A percentile compares a stretch with the other conserved stretches of the same genome.
Conservation (phyloP, 1,140 invertebrate genomes). For the Hetaerina americana region DNA sequence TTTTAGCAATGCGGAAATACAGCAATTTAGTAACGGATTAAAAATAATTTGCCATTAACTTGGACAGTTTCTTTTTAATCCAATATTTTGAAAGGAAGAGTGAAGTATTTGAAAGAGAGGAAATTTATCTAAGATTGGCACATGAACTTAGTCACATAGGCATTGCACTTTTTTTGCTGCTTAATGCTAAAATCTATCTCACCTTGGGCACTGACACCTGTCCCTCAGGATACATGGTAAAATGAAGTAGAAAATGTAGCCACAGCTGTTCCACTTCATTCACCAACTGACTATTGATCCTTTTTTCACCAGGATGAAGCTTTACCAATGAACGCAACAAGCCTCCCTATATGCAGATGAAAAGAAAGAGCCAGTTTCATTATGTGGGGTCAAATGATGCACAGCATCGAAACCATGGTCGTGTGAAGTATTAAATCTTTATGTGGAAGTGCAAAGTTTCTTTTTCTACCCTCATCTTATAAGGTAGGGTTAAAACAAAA, state of each 20-base stretch:
- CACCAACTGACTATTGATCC: constrained; percentile 9
- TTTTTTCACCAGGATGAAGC: constrained; percentile 26
- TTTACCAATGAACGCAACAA: constrained; percentile 26
- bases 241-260: constrained; percentile 30
- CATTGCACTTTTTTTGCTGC: background rate
- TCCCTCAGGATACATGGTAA: constrained; percentile 30
- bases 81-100: background rate
- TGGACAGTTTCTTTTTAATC: background rate
- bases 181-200: background rate
- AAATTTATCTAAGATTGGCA: background rate
- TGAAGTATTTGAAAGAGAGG: background rate
- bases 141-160: background rate
- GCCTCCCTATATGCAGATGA: constrained; percentile 23
- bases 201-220: constrained; percentile 29
- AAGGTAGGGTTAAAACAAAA: background rate
- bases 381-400: background rate
- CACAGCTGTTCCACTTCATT: constrained; percentile 14
- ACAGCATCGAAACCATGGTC: background rate
- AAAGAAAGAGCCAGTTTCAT: background rate
- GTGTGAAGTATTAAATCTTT: background rate
- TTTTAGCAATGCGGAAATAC: background rate
- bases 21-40: background rate
- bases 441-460: background rate
- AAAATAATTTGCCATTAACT: background rate
- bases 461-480: no score